These are phyloP conservation scores for Drosophila robusta DNA, from an alignment of 2,888 invertebrate species.

Conservation along the genomic window DNA sequence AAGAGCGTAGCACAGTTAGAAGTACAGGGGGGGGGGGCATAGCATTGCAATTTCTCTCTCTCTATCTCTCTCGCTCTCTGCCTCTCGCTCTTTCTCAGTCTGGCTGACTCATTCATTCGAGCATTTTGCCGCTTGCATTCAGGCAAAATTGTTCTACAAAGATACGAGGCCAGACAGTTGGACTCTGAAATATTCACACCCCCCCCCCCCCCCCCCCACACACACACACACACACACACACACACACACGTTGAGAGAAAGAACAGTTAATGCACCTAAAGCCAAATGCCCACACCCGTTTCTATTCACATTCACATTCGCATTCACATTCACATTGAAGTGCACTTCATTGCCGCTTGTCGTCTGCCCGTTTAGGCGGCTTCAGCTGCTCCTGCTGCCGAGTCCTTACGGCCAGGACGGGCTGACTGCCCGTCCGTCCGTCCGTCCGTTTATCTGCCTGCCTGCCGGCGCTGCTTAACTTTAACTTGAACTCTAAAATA, in stretches of 20 bases:
- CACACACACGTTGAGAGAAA: slow-evolving; percentile 14
- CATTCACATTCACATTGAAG: slow-evolving; percentile 61
- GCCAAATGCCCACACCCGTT: slow-evolving; percentile 50
- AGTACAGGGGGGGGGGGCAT: not conserved
- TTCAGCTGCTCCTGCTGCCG: slow-evolving; percentile 23
- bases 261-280: slow-evolving; percentile 44
- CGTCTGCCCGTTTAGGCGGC: slow-evolving; percentile 48
- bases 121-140: slow-evolving; percentile 76
- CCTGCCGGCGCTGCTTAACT: slow-evolving; percentile 76
- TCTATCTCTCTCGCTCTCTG: not conserved
- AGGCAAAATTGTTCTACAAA: slow-evolving; percentile 75
- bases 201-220: not conserved
- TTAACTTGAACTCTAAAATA: slow-evolving; percentile 81
- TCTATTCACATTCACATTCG: slow-evolving; percentile 39
- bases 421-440: slow-evolving; percentile 9
- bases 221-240: slow-evolving; percentile 23
- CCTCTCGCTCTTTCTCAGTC: not conserved
- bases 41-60: slow-evolving; percentile 14
- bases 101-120: slow-evolving; percentile 64
- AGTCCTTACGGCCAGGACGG: slow-evolving; percentile 26
- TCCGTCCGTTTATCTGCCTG: slow-evolving; percentile 13
- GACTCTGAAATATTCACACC: slow-evolving; percentile 12
- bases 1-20: slow-evolving; percentile 8
- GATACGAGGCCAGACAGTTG: slow-evolving; percentile 55
- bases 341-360: slow-evolving; percentile 78